phyloP scores from a whole-genome alignment of 2,888 invertebrate species.

The Chouioia cunea region DNA sequence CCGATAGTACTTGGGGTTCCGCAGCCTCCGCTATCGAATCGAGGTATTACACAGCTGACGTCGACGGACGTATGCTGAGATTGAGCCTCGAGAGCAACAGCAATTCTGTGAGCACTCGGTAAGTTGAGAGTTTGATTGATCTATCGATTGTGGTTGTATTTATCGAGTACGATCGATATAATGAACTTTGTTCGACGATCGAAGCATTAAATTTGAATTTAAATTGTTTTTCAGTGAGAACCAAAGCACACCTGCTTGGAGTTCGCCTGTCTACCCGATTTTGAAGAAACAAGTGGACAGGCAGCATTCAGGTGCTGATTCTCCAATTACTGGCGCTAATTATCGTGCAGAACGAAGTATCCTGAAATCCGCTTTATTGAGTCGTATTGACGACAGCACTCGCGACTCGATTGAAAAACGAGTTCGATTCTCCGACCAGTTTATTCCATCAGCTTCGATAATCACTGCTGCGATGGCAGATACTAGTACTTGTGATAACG shows the following conservation, averaged over 20 bases:
- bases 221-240: conserved; percentile 32
- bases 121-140: neutral
- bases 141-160: neutral
- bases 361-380: conserved; percentile 19
- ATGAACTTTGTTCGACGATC: too few species aligned
- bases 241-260: conserved; percentile 25
- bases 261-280: conserved; percentile 14
- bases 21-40: conserved; percentile 13
- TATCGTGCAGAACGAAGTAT: conserved; percentile 15
- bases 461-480: too few species aligned
- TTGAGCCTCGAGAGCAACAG: neutral
- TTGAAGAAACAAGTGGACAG: conserved; percentile 27
- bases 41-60: conserved; percentile 29
- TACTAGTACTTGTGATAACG: conserved; percentile 14
- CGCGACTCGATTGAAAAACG: conserved; percentile 34
- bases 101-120: conserved; percentile 9
- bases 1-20: conserved; percentile 3
- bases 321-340: neutral
- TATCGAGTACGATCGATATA: too few species aligned
- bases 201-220: neutral
- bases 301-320: neutral
- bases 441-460: neutral
- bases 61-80: neutral
- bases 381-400: conserved; percentile 4
- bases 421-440: conserved; percentile 29